Evolutionary conservation across 2,888 invertebrate genomes (phyloP).

Genomic region (Ligdia adustata): DNA sequence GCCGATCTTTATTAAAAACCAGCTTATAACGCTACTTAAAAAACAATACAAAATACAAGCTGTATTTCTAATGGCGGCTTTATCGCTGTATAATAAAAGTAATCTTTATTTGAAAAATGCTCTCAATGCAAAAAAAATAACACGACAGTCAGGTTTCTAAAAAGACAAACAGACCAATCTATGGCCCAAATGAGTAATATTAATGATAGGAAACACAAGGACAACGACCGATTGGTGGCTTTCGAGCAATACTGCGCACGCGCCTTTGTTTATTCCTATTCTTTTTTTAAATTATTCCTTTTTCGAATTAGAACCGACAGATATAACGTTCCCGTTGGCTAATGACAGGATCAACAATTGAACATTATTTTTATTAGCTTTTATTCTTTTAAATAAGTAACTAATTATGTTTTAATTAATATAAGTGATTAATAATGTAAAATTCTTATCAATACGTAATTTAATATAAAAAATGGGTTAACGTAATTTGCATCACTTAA

Average conservation of each 20-base stretch:
- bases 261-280: slow-evolving; percentile 36
- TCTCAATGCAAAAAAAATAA: slow-evolving; percentile 16
- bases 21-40: too few relatives aligned
- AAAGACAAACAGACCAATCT: slow-evolving; percentile 44
- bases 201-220: slow-evolving; percentile 58
- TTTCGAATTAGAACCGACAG: slow-evolving; percentile 15
- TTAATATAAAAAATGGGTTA: slow-evolving; percentile 21
- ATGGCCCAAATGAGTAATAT: slow-evolving; percentile 52
- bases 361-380: neutral
- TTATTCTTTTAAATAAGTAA: neutral
- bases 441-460: slow-evolving; percentile 24
- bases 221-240: slow-evolving; percentile 62
- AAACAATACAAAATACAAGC: too few relatives aligned
- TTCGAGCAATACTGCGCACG: slow-evolving; percentile 32
- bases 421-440: slow-evolving; percentile 18
- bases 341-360: slow-evolving; percentile 13
- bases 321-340: slow-evolving; percentile 1
- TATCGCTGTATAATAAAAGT: too few relatives aligned
- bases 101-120: too few relatives aligned
- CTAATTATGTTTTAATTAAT: slow-evolving; percentile 21
- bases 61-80: too few relatives aligned
- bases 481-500: slow-evolving; percentile 10
- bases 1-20: too few relatives aligned
- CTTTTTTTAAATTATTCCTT: slow-evolving; percentile 18
- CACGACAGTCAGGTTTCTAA: slow-evolving; percentile 26